These are phyloP conservation scores for Martes martes DNA, from an alignment of 2,113 vertebrate species.

Conservation along the genomic window DNA sequence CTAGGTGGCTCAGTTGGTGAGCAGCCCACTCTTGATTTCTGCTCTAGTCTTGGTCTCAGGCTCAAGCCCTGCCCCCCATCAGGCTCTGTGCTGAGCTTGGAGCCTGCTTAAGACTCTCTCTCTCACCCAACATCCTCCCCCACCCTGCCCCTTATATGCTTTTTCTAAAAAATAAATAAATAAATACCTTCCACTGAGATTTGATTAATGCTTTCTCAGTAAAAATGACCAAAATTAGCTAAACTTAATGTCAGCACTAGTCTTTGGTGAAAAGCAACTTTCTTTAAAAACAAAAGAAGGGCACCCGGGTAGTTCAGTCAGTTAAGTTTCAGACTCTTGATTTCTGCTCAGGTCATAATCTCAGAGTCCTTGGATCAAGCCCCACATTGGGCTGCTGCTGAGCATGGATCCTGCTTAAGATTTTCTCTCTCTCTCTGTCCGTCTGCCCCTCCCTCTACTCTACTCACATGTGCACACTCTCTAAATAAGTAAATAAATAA, in stretches of 20 bases:
- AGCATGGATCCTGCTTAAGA: neutral
- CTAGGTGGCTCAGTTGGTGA: neutral
- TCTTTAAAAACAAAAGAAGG: neutral
- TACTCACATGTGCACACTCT: neutral
- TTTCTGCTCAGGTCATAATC: neutral
- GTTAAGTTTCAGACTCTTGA: neutral
- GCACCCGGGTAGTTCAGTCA: neutral
- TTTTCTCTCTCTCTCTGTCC: neutral
- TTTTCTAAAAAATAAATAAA: neutral
- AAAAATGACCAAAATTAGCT: slow-evolving; percentile 5
- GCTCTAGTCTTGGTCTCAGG: neutral
- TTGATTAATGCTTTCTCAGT: neutral
- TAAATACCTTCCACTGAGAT: neutral
- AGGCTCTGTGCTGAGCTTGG: neutral
- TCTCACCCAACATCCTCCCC: neutral
- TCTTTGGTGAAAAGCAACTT: neutral
- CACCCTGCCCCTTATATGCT: neutral
- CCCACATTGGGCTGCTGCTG: neutral
- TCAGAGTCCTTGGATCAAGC: neutral
- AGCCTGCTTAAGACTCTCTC: neutral
- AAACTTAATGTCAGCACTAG: neutral
- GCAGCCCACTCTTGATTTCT: neutral
- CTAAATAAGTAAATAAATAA: neutral
- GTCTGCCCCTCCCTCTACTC: neutral
- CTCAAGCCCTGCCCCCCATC: neutral